A percentile compares a stretch with the other conserved stretches of the same genome.
phyloP scores from a whole-genome alignment of 2,113 vertebrate genomes.

The Petroica traversi region DNA sequence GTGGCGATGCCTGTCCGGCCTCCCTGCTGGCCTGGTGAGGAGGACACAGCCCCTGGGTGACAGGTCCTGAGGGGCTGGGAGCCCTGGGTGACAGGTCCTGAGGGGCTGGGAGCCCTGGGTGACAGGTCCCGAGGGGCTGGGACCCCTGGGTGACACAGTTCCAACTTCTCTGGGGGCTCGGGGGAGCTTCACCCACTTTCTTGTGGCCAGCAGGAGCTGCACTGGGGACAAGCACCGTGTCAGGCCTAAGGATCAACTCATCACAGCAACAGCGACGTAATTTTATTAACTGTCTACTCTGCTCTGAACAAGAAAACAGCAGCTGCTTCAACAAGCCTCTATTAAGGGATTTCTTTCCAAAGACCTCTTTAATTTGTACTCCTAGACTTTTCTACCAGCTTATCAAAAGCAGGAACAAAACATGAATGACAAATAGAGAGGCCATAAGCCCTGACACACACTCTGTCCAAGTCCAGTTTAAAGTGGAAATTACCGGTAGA shows the following conservation, averaged over 20 bases:
- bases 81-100: rapidly evolving
- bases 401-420: conserved; percentile 7
- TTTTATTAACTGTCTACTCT: conserved; percentile 45
- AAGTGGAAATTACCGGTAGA: neutral
- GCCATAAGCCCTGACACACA: neutral
- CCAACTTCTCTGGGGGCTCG: rapidly evolving
- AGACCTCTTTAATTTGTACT: neutral
- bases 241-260: neutral
- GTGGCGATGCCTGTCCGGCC: neutral
- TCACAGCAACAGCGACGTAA: neutral
- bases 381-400: neutral
- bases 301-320: neutral
- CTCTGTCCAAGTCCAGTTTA: neutral
- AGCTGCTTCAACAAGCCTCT: conserved; percentile 32
- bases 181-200: neutral
- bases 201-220: neutral
- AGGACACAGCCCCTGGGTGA: rapidly evolving
- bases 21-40: rapidly evolving
- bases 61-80: rapidly evolving
- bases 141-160: rapidly evolving
- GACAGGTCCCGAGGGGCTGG: rapidly evolving
- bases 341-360: conserved; percentile 22
- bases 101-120: neutral
- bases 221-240: neutral
- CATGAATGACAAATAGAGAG: neutral